These are phyloP conservation scores for Rhyzopertha dominica DNA, from an alignment of 1,140 invertebrate species.

Conservation along the genomic window DNA sequence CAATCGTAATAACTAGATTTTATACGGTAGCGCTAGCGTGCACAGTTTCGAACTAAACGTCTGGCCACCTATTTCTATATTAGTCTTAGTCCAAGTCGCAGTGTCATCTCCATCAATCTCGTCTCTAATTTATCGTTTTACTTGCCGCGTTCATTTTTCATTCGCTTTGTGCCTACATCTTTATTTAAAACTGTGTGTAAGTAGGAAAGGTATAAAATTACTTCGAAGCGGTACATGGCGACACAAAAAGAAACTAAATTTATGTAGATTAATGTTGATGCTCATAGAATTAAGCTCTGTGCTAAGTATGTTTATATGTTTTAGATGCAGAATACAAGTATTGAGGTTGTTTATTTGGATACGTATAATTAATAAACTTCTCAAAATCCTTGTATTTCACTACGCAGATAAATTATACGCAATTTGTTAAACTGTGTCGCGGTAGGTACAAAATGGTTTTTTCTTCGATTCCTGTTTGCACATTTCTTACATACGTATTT, in stretches of 20 bases:
- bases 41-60: conserved; percentile 14
- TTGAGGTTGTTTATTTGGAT: conserved; percentile 8
- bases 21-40: conserved; percentile 17
- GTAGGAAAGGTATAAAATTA: conserved; percentile 22
- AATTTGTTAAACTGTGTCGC: no score
- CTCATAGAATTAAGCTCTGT: conserved; percentile 13
- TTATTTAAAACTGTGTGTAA: conserved; percentile 31
- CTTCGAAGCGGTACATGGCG: conserved; percentile 14
- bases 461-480: no score
- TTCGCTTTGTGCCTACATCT: conserved; percentile 28
- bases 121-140: conserved; percentile 37
- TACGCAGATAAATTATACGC: no score
- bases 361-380: no score
- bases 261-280: conserved; percentile 17
- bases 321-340: not conserved
- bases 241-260: conserved; percentile 17
- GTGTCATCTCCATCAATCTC: conserved; percentile 35
- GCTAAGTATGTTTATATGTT: conserved; percentile 22
- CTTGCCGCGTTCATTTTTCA: conserved; percentile 39
- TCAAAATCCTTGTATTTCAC: no score
- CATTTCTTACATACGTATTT: no score
- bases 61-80: conserved; percentile 17
- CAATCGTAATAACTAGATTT: conserved; percentile 17
- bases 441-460: no score
- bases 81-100: conserved; percentile 30